Base-by-base conservation (phyloP, 2,888 invertebrate genomes). In the Eremobia ochroleuca region DNA sequence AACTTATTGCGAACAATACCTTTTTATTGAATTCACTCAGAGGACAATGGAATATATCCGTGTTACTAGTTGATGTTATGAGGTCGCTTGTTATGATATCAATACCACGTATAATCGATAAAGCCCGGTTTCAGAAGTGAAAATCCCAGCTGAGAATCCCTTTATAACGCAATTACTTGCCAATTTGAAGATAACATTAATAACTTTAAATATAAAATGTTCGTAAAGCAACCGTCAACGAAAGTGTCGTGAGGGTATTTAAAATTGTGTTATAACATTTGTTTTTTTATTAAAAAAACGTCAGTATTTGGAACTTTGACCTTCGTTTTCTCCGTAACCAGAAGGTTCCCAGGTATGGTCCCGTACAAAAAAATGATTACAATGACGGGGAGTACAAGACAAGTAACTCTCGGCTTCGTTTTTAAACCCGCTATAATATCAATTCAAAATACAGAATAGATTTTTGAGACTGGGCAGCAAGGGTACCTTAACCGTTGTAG, bases 101-200 rank as follows among this genome's bases (percentile, higher is more conserved):
- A 4, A 43, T 31, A n/a, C 37, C 37, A 65, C n/a, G n/a, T 37
- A n/a, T 18, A 72, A 58, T 55, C 13, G 9, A 73, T 15, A 15
- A 31, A 43, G 2, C 4, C 3, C 25, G 52, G 25, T 25, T 73
- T 4, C 5, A 13, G 4, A 0, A n/a, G 13, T 15, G 52, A 40
- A 72, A 71, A n/a, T 31, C 1, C 11, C 18, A 13, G 6, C 25
- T 25, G 21, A 28, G 67, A 37, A 68, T 4, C 55, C 58, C 6
- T 34, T 73, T 8, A 31, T 11, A 2, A 46, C 6, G 5, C n/a
- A 74, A 40, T 71, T 52, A 71, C 25, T n/a, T 13, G 11, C 52
- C 71, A 71, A n/a, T 73, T 40, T 71, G 0, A 28, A n/a, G n/a
- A 72, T 34, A 18, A 31, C 2, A 31, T 25, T 70, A 70, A 55